phyloP scores from a whole-genome alignment of 2,113 vertebrate genomes.

The Cricetomys ansorgei region DNA sequence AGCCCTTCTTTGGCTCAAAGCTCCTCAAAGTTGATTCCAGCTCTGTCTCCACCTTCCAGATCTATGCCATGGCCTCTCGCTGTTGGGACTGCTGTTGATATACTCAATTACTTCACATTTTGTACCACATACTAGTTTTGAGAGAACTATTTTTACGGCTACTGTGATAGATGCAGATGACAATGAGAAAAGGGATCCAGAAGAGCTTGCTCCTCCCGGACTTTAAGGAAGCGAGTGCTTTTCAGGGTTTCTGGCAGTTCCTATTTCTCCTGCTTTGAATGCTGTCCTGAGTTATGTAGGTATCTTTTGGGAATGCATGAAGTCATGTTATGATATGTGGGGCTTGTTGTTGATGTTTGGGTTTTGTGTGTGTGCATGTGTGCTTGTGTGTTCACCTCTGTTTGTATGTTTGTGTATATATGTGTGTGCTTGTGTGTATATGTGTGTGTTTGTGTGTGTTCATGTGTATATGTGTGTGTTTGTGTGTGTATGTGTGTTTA shows the following conservation, averaged over 20 bases:
- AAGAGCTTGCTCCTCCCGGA: neutral
- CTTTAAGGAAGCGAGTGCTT: neutral
- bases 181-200: neutral
- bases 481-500: neutral
- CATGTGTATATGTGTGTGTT: neutral
- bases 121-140: neutral
- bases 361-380: neutral
- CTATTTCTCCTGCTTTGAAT: neutral
- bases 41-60: neutral
- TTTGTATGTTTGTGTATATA: neutral
- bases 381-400: too few species aligned
- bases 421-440: neutral
- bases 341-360: neutral
- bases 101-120: neutral
- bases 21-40: neutral
- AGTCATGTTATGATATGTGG: neutral
- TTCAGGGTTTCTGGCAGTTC: neutral
- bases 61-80: neutral
- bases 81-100: neutral
- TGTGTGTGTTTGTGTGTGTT: neutral
- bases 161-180: neutral
- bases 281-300: neutral
- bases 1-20: neutral
- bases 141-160: neutral
- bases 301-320: neutral